phyloP scores from a whole-genome alignment of 2,888 invertebrate species.

The Phaonia tiefii region DNA sequence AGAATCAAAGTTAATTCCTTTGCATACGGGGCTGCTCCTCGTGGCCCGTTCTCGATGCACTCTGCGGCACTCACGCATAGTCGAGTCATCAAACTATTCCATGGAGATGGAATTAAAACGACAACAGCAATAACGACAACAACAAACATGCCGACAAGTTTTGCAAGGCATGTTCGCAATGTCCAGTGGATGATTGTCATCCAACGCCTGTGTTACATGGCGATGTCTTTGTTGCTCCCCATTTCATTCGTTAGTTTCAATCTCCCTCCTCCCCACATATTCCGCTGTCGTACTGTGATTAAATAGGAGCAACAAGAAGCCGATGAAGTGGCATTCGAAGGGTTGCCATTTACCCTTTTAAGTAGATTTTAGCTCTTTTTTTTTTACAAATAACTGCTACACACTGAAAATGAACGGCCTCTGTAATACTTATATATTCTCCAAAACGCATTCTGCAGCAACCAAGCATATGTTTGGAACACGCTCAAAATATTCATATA shows the following conservation, averaged over 20 bases:
- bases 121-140: slow-evolving; percentile 32
- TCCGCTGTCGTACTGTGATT: too few relatives aligned
- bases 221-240: slow-evolving; percentile 21
- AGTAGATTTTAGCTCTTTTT: too few relatives aligned
- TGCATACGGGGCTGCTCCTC: slow-evolving; percentile 16
- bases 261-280: too few relatives aligned
- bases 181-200: slow-evolving; percentile 38
- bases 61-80: slow-evolving; percentile 63
- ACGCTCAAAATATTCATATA: too few relatives aligned
- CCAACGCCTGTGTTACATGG: slow-evolving; percentile 52
- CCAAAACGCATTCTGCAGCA: too few relatives aligned
- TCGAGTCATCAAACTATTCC: slow-evolving; percentile 53
- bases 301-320: too few relatives aligned
- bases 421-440: too few relatives aligned
- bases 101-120: slow-evolving; percentile 31
- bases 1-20: slow-evolving; percentile 63
- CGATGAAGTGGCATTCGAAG: too few relatives aligned
- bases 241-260: background rate
- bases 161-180: slow-evolving; percentile 52
- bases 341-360: too few relatives aligned
- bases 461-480: too few relatives aligned
- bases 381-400: too few relatives aligned
- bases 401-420: too few relatives aligned
- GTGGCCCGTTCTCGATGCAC: slow-evolving; percentile 5
- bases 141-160: slow-evolving; percentile 56